phyloP scores from a whole-genome alignment of 2,888 invertebrate genomes.

The Agrenia bidenticulata region DNA sequence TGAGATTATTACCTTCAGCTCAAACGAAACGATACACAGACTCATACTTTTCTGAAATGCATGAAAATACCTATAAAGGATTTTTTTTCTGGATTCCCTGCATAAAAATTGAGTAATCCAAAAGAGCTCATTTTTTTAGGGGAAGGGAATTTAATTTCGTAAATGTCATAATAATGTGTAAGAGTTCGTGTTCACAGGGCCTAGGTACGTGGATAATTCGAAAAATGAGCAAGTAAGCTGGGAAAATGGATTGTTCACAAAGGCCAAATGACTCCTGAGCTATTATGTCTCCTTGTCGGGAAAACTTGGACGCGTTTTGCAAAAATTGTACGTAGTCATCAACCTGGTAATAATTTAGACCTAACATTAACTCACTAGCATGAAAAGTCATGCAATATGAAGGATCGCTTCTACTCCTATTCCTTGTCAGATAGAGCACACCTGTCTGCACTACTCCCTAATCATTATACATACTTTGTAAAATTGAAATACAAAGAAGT shows the following conservation, averaged over 20 bases:
- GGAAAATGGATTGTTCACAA: not conserved
- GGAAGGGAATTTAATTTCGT: too few relatives aligned
- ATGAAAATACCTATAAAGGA: too few relatives aligned
- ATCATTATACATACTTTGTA: too few relatives aligned
- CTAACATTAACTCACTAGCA: not conserved
- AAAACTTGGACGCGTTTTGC: conserved; percentile 2
- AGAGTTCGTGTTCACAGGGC: too few relatives aligned
- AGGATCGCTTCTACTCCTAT: not conserved
- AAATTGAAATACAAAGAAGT: too few relatives aligned
- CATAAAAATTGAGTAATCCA: too few relatives aligned
- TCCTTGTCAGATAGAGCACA: not conserved
- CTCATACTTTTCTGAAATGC: too few relatives aligned
- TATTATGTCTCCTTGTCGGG: not conserved
- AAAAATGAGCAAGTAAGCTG: not conserved
- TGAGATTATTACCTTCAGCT: too few relatives aligned
- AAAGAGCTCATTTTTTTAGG: too few relatives aligned
- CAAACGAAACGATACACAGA: too few relatives aligned
- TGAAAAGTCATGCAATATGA: conserved; percentile 10
- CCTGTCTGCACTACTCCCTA: not conserved
- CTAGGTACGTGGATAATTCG: not conserved
- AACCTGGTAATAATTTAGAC: not conserved
- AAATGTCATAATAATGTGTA: too few relatives aligned
- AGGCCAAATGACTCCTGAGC: not conserved
- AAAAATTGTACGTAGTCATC: conserved; percentile 3
- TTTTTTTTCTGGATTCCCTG: too few relatives aligned